Conservation (phyloP, 2,113 vertebrate species). For the Chauna torquata region DNA sequence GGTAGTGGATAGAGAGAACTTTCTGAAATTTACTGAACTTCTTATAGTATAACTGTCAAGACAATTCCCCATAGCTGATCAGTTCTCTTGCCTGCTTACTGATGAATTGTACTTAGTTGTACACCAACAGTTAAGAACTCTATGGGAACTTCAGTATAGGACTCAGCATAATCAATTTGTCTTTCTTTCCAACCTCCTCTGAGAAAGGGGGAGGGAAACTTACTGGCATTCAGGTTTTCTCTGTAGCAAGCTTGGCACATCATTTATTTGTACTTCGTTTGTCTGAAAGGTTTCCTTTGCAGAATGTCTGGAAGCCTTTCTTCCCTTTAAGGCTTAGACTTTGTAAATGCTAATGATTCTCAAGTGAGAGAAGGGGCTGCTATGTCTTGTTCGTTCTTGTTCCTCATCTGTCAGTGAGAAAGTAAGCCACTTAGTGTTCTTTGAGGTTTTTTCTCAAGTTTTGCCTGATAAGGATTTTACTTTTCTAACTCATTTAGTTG, state of each 20-base stretch:
- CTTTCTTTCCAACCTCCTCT: background rate
- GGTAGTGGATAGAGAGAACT: background rate
- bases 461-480: background rate
- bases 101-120: background rate
- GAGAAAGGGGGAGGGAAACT: background rate
- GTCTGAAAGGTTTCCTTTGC: slow-evolving; percentile 20
- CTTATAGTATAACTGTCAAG: background rate
- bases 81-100: background rate
- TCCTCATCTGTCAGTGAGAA: background rate
- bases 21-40: background rate
- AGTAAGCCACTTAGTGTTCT: background rate
- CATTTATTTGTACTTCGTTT: background rate
- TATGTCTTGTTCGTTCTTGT: background rate
- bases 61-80: background rate
- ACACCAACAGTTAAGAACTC: slow-evolving; percentile 4
- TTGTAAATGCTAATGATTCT: slow-evolving; percentile 30
- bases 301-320: background rate
- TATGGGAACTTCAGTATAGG: background rate
- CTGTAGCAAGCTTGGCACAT: slow-evolving; percentile 6
- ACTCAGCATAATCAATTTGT: background rate
- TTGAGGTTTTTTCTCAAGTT: background rate
- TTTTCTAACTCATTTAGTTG: background rate
- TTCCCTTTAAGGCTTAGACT: background rate
- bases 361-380: background rate
- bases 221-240: background rate